These are phyloP conservation scores for Coracias cyanogaster DNA, from an alignment of 2,797 vertebrate species.

Conservation along the genomic window DNA sequence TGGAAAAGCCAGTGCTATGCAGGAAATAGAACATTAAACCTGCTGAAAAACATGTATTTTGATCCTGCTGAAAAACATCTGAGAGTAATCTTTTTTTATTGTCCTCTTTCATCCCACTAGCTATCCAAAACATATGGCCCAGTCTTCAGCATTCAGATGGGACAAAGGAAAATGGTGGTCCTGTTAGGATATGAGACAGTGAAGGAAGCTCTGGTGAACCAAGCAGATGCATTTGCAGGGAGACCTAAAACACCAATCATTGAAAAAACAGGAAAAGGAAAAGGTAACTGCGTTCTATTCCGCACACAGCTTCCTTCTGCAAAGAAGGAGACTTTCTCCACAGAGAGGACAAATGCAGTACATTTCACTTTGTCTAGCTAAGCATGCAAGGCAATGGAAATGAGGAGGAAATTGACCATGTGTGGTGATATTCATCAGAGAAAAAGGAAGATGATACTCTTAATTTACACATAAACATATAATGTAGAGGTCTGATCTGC, in stretches of 20 bases:
- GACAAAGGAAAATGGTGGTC: background rate
- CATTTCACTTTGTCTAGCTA: background rate
- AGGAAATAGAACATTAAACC: background rate
- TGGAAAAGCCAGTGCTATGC: background rate
- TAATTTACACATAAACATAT: background rate
- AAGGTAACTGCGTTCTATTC: background rate
- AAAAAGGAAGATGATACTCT: background rate
- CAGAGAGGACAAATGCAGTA: background rate
- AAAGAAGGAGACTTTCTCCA: background rate
- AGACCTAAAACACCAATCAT: background rate
- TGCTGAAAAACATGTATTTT: background rate
- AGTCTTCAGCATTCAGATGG: background rate
- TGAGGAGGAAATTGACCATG: background rate
- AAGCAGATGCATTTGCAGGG: background rate
- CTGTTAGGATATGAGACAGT: background rate
- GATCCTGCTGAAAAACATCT: background rate
- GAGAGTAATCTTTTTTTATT: background rate
- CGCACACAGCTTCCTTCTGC: background rate
- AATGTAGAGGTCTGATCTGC: background rate
- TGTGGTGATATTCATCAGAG: background rate
- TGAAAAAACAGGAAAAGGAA: background rate
- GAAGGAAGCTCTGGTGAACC: slow-evolving; percentile 67
- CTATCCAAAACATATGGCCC: background rate
- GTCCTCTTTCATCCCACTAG: background rate
- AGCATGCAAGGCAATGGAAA: background rate